Evolutionary conservation across 2,888 invertebrate genomes (phyloP).

Genomic region (Therioaphis trifolii): DNA sequence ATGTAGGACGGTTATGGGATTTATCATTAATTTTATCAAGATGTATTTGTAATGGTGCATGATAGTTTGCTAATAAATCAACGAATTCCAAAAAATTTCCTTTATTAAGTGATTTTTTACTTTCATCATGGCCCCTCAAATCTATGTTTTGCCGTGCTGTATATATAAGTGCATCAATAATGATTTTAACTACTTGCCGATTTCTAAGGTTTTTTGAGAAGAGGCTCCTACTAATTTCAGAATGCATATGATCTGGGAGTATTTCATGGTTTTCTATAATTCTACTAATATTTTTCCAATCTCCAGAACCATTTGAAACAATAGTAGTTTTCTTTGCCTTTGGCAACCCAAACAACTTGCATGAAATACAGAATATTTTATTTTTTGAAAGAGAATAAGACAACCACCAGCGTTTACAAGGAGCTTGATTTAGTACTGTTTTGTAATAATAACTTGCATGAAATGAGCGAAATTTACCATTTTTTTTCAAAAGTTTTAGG

Average conservation of each 20-base stretch:
- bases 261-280: slow-evolving; percentile 12
- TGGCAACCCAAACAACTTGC: slow-evolving; percentile 1
- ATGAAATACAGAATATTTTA: slow-evolving; percentile 14
- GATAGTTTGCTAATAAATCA: slow-evolving; percentile 63
- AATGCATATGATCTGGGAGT: slow-evolving; percentile 4
- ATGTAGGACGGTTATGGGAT: slow-evolving; percentile 5
- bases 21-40: slow-evolving; percentile 30
- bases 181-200: slow-evolving; percentile 2
- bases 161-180: slow-evolving; percentile 1
- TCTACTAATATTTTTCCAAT: slow-evolving; percentile 14
- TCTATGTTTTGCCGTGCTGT: slow-evolving; percentile 1
- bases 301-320: background rate
- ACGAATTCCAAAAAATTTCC: too few relatives aligned
- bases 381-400: slow-evolving; percentile 7
- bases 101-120: slow-evolving; percentile 54
- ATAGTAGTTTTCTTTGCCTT: background rate
- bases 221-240: slow-evolving; percentile 2
- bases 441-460: too few relatives aligned
- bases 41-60: slow-evolving; percentile 63
- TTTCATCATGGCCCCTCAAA: slow-evolving; percentile 54
- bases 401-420: slow-evolving; percentile 1
- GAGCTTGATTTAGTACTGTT: too few relatives aligned
- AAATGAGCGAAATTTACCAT: too few relatives aligned
- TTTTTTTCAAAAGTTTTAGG: too few relatives aligned
- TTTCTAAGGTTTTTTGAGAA: slow-evolving; percentile 2